phyloP scores from a whole-genome alignment of 1,140 invertebrate genomes.

The Sipha flava region DNA sequence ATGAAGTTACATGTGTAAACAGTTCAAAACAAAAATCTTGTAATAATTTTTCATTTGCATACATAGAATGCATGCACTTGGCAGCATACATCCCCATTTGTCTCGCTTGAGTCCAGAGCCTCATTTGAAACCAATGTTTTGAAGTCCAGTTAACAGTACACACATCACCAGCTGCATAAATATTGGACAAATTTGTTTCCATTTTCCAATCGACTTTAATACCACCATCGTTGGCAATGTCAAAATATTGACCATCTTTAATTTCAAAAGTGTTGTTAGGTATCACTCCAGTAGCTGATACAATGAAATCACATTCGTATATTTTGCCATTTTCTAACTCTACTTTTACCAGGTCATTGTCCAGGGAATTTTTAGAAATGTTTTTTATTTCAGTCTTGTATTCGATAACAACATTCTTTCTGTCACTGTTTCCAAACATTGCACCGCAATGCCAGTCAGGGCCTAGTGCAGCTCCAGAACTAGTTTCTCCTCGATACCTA shows the following conservation, averaged over 20 bases:
- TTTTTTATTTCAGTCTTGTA: conserved; percentile 63
- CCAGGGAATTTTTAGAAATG: conserved; percentile 37
- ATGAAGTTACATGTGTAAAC: conserved; percentile 90
- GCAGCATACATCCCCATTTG: conserved; percentile 95
- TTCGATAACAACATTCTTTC: conserved; percentile 48
- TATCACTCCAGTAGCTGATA: conserved; percentile 90
- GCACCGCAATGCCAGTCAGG: conserved; percentile 85
- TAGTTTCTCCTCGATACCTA: not conserved
- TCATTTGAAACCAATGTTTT: conserved; percentile 93
- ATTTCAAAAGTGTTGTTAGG: conserved; percentile 56
- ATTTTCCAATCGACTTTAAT: conserved; percentile 78
- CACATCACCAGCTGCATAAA: conserved; percentile 93
- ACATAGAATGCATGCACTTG: conserved; percentile 70
- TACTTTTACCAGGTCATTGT: conserved; percentile 57
- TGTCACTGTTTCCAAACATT: conserved; percentile 46
- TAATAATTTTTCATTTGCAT: conserved; percentile 55
- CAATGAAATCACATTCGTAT: conserved; percentile 79
- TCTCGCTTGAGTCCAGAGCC: conserved; percentile 93
- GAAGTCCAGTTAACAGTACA: conserved; percentile 70
- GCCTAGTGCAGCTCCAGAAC: conserved; percentile 74
- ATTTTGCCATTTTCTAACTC: conserved; percentile 64
- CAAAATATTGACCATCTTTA: conserved; percentile 47
- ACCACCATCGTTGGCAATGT: conserved; percentile 60
- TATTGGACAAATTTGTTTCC: conserved; percentile 64
- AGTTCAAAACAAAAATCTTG: conserved; percentile 95